Percentiles rank a stretch among this genome's conserved stretches.
Evolutionary conservation across 2,113 vertebrate species (phyloP).

Genomic region (Clarias magur): DNA sequence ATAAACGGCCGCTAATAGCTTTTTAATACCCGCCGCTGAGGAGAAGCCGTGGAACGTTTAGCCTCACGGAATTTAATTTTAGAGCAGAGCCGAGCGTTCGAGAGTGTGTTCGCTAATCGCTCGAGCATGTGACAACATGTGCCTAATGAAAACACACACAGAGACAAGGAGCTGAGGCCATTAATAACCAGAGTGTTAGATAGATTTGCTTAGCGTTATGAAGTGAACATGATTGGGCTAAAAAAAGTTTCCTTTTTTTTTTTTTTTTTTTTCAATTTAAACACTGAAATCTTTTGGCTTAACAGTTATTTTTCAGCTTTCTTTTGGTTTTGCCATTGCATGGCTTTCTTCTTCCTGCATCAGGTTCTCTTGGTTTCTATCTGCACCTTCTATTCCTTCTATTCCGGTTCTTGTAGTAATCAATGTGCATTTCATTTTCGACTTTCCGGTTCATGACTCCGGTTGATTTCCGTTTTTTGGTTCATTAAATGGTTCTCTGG

Average conservation of each 20-base stretch:
- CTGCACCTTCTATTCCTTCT: background rate
- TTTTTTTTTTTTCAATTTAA: background rate
- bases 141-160: slow-evolving; percentile 19
- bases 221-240: background rate
- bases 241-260: too few relatives aligned
- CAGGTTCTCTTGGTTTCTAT: background rate
- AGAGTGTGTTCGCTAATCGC: slow-evolving; percentile 26
- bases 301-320: background rate
- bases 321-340: too few relatives aligned
- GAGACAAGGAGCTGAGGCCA: background rate
- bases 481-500: background rate
- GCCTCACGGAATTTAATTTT: slow-evolving; percentile 37
- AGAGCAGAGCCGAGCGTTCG: background rate
- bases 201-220: background rate
- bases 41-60: slow-evolving; percentile 26
- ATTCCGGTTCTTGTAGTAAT: background rate
- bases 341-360: background rate
- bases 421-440: background rate
- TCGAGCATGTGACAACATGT: slow-evolving; percentile 9
- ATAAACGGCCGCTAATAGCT: slow-evolving; percentile 57
- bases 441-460: background rate
- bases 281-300: background rate
- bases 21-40: slow-evolving; percentile 51
- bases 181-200: background rate
- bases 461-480: too few relatives aligned